Percentiles rank a stretch among this genome's conserved stretches.
Evolutionary conservation across 2,888 invertebrate species (phyloP).

Genomic region (Parasteatoda lunata): DNA sequence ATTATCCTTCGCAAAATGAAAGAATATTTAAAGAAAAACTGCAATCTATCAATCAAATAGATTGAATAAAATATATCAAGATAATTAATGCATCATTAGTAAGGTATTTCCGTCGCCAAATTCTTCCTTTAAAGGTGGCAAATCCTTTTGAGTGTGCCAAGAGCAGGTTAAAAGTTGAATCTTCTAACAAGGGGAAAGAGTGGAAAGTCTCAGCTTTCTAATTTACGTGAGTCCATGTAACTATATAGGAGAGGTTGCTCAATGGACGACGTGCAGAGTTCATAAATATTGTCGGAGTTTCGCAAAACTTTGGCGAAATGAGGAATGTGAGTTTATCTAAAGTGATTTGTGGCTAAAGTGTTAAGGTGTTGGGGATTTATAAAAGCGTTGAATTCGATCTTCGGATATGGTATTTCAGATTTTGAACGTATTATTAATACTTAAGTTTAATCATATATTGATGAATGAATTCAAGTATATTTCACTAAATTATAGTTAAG

Average conservation of each 20-base stretch:
- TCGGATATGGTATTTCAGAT: too few species aligned
- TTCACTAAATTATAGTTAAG: too few species aligned
- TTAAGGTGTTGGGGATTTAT: constrained; percentile 10
- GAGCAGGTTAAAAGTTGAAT: constrained; percentile 38
- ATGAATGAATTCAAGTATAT: too few species aligned
- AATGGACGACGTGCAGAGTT: constrained; percentile 8
- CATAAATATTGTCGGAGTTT: constrained; percentile 56
- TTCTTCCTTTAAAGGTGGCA: constrained; percentile 2
- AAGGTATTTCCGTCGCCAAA: not conserved
- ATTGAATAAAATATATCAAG: constrained; percentile 24
- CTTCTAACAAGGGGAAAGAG: constrained; percentile 44
- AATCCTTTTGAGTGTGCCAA: constrained; percentile 26
- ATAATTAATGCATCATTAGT: constrained; percentile 52
- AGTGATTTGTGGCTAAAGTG: constrained; percentile 33
- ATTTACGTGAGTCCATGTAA: constrained; percentile 34
- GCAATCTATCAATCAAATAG: not conserved
- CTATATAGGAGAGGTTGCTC: constrained; percentile 17
- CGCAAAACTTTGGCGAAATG: constrained; percentile 47
- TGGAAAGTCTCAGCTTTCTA: constrained; percentile 48
- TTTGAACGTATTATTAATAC: too few species aligned
- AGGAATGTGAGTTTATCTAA: constrained; percentile 28
- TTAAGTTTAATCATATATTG: too few species aligned
- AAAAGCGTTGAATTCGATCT: too few species aligned
- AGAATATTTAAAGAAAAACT: not conserved
- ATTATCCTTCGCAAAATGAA: not conserved